phyloP scores from a whole-genome alignment of 2,113 vertebrate genomes.

The Boulengeromyrus knoepffleri region DNA sequence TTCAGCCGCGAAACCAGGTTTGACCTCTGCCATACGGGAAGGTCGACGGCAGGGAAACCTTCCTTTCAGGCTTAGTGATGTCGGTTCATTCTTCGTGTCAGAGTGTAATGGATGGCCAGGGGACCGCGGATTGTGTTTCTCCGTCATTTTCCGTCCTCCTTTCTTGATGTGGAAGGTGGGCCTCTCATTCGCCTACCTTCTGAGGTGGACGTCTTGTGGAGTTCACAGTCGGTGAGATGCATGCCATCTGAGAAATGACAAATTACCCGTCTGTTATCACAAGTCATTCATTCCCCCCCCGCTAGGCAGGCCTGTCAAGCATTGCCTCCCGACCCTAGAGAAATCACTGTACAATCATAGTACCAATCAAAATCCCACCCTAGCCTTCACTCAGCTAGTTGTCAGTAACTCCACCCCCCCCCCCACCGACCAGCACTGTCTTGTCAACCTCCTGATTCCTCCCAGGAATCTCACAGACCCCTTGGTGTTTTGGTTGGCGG shows the following conservation, averaged over 20 bases:
- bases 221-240: background rate
- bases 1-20: background rate
- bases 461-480: background rate
- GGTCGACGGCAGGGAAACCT: background rate
- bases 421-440: background rate
- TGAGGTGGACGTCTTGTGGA: background rate
- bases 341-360: background rate
- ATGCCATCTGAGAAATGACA: background rate
- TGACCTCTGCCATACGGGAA: background rate
- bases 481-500: background rate
- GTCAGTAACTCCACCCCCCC: background rate
- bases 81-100: background rate
- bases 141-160: background rate
- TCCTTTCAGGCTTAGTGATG: background rate
- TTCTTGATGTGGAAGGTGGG: background rate
- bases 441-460: background rate
- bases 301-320: background rate
- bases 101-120: background rate
- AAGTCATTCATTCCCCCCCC: background rate
- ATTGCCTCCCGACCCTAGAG: background rate
- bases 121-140: background rate
- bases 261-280: background rate
- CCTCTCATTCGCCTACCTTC: background rate
- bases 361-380: background rate
- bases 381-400: background rate